Base-by-base conservation (phyloP, 30 jellyfish, hydroid and myxozoan species). In the Hydractinia echinata region DNA sequence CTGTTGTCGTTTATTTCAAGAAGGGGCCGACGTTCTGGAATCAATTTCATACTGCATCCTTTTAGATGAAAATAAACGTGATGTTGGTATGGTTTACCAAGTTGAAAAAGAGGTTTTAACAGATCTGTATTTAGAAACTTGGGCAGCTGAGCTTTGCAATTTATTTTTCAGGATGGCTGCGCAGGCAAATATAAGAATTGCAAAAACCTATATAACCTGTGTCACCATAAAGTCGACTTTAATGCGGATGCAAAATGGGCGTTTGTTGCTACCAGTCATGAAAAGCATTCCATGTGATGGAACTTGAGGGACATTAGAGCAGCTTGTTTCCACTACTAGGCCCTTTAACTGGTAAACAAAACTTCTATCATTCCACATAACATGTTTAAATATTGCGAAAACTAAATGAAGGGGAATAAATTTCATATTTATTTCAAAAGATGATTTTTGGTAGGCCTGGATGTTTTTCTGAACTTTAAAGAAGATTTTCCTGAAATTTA, bases 271-370 rank as follows among this genome's bases (percentile, higher is more conserved):
- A 87, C 92, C 21, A 81, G 95, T 49, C 95, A 87, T 87, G 92
- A 91, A 82, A 87, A 83, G 87, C 89, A 89, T 51, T n/a, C 82
- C 93, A 16, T 87, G 95, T 64, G 92, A 87, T 87, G 95, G 95
- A n/a, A 52, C 83, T 20, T 89, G 94, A 5, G 96, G 96, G 55
- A 88, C 96, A 39, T 94, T 88, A 5, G 83, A 88, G 79, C 69
- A 89, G 53, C 16, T 87, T 20, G 60, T 85, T 66, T 54, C 92
- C 18, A 73, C 67, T 53, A 92, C 91, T 14, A 87, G 95, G n/a
- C n/a, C 71, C 71, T 87, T 72, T 88, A 87, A 62, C 52, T 78
- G 53, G 56, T 85, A 9, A 15, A 4, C 60, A 56, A 55, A 20
- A 52, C 58, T 67, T 85, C 80, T 15, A 88, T 88, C 21, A 64